Evolutionary conservation across 2,888 invertebrate genomes (phyloP).

Genomic region (Limnephilus lunatus): DNA sequence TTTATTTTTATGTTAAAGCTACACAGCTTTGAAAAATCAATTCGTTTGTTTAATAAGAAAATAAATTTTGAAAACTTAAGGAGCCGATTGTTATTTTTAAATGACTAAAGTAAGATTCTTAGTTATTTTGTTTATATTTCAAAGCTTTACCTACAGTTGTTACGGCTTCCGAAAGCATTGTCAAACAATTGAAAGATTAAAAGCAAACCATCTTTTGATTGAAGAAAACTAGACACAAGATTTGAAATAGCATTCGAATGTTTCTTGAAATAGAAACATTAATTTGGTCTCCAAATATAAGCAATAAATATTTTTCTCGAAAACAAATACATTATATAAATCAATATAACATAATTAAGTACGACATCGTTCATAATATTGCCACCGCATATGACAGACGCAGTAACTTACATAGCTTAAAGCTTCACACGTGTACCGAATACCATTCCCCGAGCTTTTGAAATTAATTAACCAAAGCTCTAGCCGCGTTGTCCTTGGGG

Average conservation of each 20-base stretch:
- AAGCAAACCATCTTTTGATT: neutral
- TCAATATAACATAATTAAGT: constrained; percentile 12
- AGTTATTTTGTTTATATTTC: too few species aligned
- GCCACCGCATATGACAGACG: constrained; percentile 16
- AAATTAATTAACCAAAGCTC: constrained; percentile 49
- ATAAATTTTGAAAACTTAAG: too few species aligned
- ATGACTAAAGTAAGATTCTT: too few species aligned
- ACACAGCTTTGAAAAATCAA: too few species aligned
- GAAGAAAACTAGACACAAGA: neutral
- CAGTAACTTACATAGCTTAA: neutral
- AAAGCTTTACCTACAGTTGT: neutral
- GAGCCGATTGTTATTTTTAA: too few species aligned
- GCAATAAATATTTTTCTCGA: neutral
- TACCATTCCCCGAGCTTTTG: constrained; percentile 18
- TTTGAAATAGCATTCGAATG: neutral
- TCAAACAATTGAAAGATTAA: neutral
- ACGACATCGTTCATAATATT: constrained; percentile 28
- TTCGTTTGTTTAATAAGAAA: too few species aligned
- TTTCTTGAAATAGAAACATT: neutral
- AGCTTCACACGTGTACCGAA: constrained; percentile 29
- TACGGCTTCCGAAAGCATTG: neutral
- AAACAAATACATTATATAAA: neutral
- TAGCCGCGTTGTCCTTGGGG: constrained; percentile 11
- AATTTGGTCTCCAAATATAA: neutral
- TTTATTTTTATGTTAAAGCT: too few species aligned